A percentile compares a stretch with the other conserved stretches of the same genome.
Evolutionary conservation across 2,888 invertebrate species (phyloP).

Genomic region (Anthophora plumipes): DNA sequence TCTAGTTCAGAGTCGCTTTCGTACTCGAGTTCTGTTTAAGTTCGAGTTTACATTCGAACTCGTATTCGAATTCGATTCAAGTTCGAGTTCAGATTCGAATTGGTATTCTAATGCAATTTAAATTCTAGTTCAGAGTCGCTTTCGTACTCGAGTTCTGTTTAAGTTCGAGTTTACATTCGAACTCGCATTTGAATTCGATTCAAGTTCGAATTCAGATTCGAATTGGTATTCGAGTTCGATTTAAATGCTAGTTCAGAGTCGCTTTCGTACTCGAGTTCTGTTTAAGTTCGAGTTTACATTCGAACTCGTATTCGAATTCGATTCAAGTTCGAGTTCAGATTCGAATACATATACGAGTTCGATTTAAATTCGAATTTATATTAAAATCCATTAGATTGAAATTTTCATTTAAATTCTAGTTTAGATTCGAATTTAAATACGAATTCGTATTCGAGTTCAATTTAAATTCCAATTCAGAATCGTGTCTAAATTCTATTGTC

Average conservation of each 20-base stretch:
- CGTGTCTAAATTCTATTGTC: too few relatives aligned
- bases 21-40: too few relatives aligned
- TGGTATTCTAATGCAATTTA: neutral
- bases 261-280: neutral
- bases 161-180: neutral
- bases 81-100: too few relatives aligned
- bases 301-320: neutral
- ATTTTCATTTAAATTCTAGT: too few relatives aligned
- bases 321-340: neutral
- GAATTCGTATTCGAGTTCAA: neutral
- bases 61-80: neutral
- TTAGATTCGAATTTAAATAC: too few relatives aligned
- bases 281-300: neutral
- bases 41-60: too few relatives aligned
- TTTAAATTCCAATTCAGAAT: neutral
- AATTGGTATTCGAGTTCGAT: neutral
- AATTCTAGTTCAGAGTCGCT: neutral
- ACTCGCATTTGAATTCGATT: neutral
- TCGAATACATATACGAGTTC: too few relatives aligned
- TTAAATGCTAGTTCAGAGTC: neutral
- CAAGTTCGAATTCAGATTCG: neutral
- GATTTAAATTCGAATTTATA: too few relatives aligned
- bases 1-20: too few relatives aligned
- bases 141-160: neutral
- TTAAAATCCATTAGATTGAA: too few relatives aligned